These are phyloP conservation scores for Schizotus pectinicornis DNA, from an alignment of 2,888 invertebrate genomes.

Conservation along the genomic window DNA sequence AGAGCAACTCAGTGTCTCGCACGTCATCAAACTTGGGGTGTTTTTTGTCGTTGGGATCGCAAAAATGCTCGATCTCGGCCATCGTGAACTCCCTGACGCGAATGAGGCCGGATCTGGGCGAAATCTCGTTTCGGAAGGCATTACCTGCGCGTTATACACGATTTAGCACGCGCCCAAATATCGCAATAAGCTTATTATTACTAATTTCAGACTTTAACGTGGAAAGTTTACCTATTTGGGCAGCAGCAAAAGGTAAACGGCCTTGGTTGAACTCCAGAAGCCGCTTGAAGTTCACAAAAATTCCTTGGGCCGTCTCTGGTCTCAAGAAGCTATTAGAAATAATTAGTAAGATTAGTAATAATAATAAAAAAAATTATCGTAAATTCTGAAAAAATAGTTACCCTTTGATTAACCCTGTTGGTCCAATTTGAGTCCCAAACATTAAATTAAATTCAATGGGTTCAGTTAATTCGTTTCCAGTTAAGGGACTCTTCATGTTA, in stretches of 20 bases:
- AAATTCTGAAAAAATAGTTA: slow-evolving; percentile 53
- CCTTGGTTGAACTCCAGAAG: slow-evolving; percentile 97
- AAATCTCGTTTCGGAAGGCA: slow-evolving; percentile 99
- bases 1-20: slow-evolving; percentile 74
- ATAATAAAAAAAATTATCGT: slow-evolving; percentile 4
- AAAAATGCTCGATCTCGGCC: slow-evolving; percentile 99
- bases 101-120: slow-evolving; percentile 93
- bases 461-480: slow-evolving; percentile 92
- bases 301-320: slow-evolving; percentile 99
- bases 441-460: slow-evolving; percentile 99
- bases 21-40: slow-evolving; percentile 89
- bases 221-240: slow-evolving; percentile 84
- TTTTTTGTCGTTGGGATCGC: slow-evolving; percentile 86
- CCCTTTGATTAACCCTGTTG: slow-evolving; percentile 90
- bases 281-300: slow-evolving; percentile 99
- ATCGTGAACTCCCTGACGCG: slow-evolving; percentile 98
- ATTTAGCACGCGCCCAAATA: too few species aligned
- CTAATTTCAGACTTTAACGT: background rate
- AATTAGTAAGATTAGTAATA: slow-evolving; percentile 13
- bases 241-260: slow-evolving; percentile 94
- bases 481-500: slow-evolving; percentile 93
- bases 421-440: slow-evolving; percentile 98
- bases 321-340: slow-evolving; percentile 73
- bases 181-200: too few species aligned
- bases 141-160: slow-evolving; percentile 60